Conservation (phyloP, 2,797 vertebrate species). For the Myotis myotis region DNA sequence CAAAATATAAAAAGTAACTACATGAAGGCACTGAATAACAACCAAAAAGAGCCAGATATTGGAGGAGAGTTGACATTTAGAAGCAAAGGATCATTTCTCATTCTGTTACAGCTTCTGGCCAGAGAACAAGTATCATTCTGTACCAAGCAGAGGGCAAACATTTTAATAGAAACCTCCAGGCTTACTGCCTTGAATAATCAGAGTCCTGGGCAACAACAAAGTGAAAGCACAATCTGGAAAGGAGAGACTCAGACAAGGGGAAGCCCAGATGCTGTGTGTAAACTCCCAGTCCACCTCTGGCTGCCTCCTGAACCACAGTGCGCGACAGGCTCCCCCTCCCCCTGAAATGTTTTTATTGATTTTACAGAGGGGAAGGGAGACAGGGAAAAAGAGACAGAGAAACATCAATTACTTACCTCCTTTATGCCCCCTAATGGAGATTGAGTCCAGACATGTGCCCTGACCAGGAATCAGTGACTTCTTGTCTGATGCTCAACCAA, state of each 20-base stretch:
- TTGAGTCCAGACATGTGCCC: too few species aligned
- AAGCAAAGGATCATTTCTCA: background rate
- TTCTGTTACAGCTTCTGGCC: background rate
- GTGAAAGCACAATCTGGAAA: background rate
- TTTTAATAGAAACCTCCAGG: background rate
- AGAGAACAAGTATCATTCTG: background rate
- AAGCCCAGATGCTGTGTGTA: background rate
- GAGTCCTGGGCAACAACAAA: background rate
- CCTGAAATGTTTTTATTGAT: too few species aligned
- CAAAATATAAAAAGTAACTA: background rate
- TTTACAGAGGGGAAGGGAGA: too few species aligned
- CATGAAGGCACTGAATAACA: background rate
- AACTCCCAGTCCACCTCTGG: background rate
- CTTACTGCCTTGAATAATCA: background rate
- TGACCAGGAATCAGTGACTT: too few species aligned
- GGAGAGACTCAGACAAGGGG: background rate
- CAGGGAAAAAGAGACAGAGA: too few species aligned
- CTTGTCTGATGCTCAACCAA: too few species aligned
- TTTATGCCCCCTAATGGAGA: too few species aligned
- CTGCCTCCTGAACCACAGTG: too few species aligned
- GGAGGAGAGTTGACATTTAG: background rate
- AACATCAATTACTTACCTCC: too few species aligned
- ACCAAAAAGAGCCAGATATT: background rate
- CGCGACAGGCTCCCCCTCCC: accelerated
- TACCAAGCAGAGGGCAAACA: background rate